Base-by-base conservation (phyloP, 2,113 vertebrate genomes). In the Oreochromis spilurus region DNA sequence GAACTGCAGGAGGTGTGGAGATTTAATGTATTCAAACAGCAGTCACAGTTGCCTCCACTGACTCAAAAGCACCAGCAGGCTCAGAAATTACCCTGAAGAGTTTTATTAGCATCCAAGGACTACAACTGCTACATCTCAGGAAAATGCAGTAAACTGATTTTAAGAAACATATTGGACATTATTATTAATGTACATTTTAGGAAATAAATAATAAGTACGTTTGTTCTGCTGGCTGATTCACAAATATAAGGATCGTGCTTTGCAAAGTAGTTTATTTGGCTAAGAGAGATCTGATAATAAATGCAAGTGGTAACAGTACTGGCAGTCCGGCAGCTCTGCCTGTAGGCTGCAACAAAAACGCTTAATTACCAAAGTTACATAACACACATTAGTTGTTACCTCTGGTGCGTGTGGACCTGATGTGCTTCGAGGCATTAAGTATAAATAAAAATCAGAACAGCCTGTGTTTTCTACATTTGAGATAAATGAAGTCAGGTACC, bases 401-500 rank as follows among this genome's bases (percentile, higher is more conserved):
- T 85, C 52, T 40, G 43, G 36, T 79, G 55, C 38, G 40, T 77
- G 55, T 80, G 48, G 83, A 53, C 24, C 81, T 45, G 60, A 86
- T 67, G 82, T 81, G 83, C 43, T 81, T 29, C 0, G 3, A 53
- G 75, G 84, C 72, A 2, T 85, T 67, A 38, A 21, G 34, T 38
- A 65, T 67, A 3, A 67, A 67, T 2, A 57, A 67, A 75, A 54
- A 77, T 79, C 29, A 62, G 3, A 60, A 34, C 36, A 8, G 58
- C 81, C 26, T 2, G 26, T 31, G 45, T 13, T 57, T 31, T 55
- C 14, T 6, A n/a, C 58, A 36, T 43, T 55, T 72, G 40, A 65
- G 8, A 80, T n/a, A 38, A 83, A 79, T 26, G 54, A 57, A 77
- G 57, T 16, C 3, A 5, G 4, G 83, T 94, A 96, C 96, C 94